phyloP scores from a whole-genome alignment of 2,113 vertebrate genomes.

The Mesitornis unicolor region DNA sequence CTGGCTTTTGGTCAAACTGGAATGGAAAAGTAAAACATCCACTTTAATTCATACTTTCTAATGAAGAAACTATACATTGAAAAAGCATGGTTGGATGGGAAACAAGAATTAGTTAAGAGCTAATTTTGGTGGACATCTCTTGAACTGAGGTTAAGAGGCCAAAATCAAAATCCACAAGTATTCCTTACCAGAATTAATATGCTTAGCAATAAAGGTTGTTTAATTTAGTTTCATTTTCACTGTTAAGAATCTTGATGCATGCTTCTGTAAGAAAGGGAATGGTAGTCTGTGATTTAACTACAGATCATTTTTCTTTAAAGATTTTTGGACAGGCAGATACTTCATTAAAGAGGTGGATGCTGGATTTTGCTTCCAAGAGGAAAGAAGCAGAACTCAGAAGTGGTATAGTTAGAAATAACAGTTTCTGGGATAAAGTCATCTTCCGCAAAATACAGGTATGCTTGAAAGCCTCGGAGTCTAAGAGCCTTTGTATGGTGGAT shows the following conservation, averaged over 20 bases:
- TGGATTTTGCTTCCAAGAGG: conserved; percentile 92
- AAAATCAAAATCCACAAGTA: not conserved
- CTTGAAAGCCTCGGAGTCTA: not conserved
- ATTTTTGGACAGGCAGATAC: conserved; percentile 93
- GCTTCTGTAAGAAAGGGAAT: not conserved
- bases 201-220: not conserved
- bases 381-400: conserved; percentile 92
- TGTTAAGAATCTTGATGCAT: not conserved
- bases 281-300: not conserved
- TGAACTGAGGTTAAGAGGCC: not conserved
- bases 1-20: not conserved
- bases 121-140: not conserved
- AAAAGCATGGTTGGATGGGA: not conserved
- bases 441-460: conserved; percentile 95
- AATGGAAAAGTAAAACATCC: not conserved
- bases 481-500: not conserved
- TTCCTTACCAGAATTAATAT: not conserved
- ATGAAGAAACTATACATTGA: not conserved
- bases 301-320: conserved; percentile 56
- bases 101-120: not conserved
- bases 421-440: conserved; percentile 94
- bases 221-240: not conserved
- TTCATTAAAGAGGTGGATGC: conserved; percentile 87
- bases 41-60: not conserved
- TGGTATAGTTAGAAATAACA: conserved; percentile 89